phyloP scores from a whole-genome alignment of 2,797 vertebrate genomes.

The Melanotaenia boesemani region DNA sequence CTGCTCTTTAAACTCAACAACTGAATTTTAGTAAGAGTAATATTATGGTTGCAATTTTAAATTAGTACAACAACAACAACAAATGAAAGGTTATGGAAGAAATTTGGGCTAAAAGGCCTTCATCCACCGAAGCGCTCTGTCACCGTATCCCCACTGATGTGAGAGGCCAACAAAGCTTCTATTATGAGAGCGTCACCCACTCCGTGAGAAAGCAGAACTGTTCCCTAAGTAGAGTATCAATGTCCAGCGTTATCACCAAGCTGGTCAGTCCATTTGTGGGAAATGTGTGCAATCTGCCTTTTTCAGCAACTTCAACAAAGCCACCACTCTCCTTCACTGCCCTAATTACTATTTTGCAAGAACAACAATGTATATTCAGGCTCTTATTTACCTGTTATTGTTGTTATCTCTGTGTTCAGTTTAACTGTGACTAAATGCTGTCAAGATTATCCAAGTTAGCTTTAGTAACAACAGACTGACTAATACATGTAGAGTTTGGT shows the following conservation, averaged over 20 bases:
- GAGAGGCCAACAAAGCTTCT: slow-evolving; percentile 59
- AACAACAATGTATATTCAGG: neutral
- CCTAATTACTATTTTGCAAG: neutral
- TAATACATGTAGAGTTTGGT: neutral
- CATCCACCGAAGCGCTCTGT: slow-evolving; percentile 7
- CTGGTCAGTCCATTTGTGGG: slow-evolving; percentile 41
- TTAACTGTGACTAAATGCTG: neutral
- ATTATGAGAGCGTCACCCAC: slow-evolving; percentile 67
- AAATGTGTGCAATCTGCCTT: slow-evolving; percentile 28
- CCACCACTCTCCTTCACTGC: neutral
- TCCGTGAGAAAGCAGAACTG: slow-evolving; percentile 74
- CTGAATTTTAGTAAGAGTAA: too few species aligned
- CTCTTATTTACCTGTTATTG: neutral
- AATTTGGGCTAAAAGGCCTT: slow-evolving; percentile 4
- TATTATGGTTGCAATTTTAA: too few species aligned
- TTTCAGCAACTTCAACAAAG: slow-evolving; percentile 13
- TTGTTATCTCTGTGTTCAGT: neutral
- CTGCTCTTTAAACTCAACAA: too few species aligned
- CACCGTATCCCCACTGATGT: slow-evolving; percentile 28
- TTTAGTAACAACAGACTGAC: neutral
- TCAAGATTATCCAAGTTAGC: neutral
- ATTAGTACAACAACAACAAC: too few species aligned
- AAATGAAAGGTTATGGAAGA: neutral
- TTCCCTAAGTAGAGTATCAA: slow-evolving; percentile 57
- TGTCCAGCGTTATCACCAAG: slow-evolving; percentile 52